phyloP scores from a whole-genome alignment of 2,797 vertebrate genomes.

The Spondyliosoma cantharus region DNA sequence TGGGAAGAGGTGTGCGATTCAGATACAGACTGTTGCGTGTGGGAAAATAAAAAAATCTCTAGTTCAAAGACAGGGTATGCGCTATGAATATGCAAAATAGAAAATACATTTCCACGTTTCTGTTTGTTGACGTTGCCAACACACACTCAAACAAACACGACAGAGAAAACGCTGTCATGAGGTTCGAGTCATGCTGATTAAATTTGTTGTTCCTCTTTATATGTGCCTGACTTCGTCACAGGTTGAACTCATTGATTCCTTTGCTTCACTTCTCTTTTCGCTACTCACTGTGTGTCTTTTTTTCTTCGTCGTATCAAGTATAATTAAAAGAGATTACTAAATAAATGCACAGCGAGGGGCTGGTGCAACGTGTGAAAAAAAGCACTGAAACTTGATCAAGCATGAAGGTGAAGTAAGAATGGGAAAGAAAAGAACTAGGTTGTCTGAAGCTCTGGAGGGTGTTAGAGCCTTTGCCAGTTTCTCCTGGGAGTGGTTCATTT shows the following conservation, averaged over 20 bases:
- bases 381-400: conserved; percentile 62
- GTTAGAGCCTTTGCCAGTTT: conserved; percentile 45
- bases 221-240: conserved; percentile 14
- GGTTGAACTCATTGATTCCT: conserved; percentile 1
- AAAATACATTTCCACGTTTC: neutral
- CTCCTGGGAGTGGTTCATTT: conserved; percentile 37
- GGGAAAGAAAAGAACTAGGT: conserved; percentile 51
- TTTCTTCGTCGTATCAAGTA: neutral
- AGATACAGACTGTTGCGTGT: neutral
- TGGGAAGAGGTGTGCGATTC: neutral
- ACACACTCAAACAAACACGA: conserved; percentile 58
- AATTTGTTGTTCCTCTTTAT: conserved; percentile 66
- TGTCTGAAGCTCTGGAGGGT: conserved; percentile 34
- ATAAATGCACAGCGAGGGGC: conserved; percentile 15
- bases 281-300: neutral
- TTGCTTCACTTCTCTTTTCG: conserved; percentile 20
- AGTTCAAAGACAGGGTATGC: too few species aligned
- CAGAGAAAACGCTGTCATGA: conserved; percentile 52
- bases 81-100: too few species aligned
- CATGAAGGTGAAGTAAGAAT: conserved; percentile 32
- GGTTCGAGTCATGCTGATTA: conserved; percentile 69
- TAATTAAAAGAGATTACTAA: neutral
- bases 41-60: too few species aligned
- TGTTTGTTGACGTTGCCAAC: conserved; percentile 53
- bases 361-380: conserved; percentile 47